A percentile compares a stretch with the other conserved stretches of the same genome.
Conservation (phyloP, 2,113 vertebrate species). For the Picathartes gymnocephalus region DNA sequence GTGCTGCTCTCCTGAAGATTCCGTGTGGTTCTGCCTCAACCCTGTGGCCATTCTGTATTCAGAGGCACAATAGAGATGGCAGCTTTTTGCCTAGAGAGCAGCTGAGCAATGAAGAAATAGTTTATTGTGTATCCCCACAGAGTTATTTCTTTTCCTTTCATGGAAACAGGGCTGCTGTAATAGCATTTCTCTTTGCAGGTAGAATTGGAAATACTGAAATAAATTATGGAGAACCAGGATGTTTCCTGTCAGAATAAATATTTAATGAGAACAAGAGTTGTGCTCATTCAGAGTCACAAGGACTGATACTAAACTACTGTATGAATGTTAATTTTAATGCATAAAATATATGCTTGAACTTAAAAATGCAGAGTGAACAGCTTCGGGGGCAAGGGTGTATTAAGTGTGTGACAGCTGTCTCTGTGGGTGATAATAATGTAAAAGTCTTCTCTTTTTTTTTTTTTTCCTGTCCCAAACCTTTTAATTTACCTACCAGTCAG, state of each 20-base stretch:
- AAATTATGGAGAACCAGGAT: neutral
- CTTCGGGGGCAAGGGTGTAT: neutral
- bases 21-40: neutral
- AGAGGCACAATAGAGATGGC: neutral
- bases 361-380: conserved; percentile 13
- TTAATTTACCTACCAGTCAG: neutral
- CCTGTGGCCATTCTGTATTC: neutral
- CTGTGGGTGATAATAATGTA: neutral
- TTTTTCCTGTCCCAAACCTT: neutral
- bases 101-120: neutral
- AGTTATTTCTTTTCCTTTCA: neutral
- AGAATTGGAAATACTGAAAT: conserved; percentile 13
- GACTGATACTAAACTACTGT: neutral
- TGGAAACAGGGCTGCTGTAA: neutral
- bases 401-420: neutral
- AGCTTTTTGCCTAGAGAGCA: neutral
- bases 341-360: neutral
- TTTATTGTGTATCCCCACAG: neutral
- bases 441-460: neutral
- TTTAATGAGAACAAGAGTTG: conserved; percentile 31
- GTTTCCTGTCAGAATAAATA: conserved; percentile 13
- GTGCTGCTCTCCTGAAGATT: neutral
- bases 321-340: conserved; percentile 17
- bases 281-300: neutral
- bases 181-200: neutral